Conservation (phyloP, 1,140 invertebrate species). For the Micrasema minimum region DNA sequence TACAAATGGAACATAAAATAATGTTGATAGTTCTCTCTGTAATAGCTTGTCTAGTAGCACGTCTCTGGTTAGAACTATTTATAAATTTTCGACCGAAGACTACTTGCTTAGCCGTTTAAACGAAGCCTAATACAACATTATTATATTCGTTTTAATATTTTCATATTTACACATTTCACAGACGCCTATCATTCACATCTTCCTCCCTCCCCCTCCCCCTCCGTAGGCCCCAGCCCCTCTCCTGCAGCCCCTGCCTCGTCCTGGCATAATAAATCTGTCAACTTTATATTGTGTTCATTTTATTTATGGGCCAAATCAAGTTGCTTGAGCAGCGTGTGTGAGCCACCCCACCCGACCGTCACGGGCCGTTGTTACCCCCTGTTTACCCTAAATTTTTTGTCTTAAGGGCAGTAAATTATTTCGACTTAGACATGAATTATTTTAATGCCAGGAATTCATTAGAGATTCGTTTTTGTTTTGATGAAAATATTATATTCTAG, state of each 20-base stretch:
- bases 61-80: too few relatives aligned
- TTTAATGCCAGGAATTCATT: slow-evolving; percentile 34
- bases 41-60: too few relatives aligned
- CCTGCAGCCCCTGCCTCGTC: slow-evolving; percentile 38
- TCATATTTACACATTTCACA: slow-evolving; percentile 43
- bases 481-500: slow-evolving; percentile 19
- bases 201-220: slow-evolving; percentile 27
- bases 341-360: slow-evolving; percentile 3
- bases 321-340: slow-evolving; percentile 51
- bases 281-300: slow-evolving; percentile 55
- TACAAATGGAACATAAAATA: too few relatives aligned
- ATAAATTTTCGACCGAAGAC: too few relatives aligned
- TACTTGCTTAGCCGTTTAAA: too few relatives aligned
- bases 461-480: slow-evolving; percentile 10
- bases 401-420: slow-evolving; percentile 51
- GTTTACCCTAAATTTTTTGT: slow-evolving; percentile 50
- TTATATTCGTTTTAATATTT: too few relatives aligned
- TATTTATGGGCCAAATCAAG: slow-evolving; percentile 55
- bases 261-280: slow-evolving; percentile 54
- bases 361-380: slow-evolving; percentile 29
- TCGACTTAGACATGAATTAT: slow-evolving; percentile 39
- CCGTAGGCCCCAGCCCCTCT: slow-evolving; percentile 12
- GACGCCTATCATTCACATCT: slow-evolving; percentile 49
- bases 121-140: too few relatives aligned
- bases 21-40: too few relatives aligned